Base-by-base conservation (phyloP, 2,888 invertebrate genomes). In the Apantesis nais region DNA sequence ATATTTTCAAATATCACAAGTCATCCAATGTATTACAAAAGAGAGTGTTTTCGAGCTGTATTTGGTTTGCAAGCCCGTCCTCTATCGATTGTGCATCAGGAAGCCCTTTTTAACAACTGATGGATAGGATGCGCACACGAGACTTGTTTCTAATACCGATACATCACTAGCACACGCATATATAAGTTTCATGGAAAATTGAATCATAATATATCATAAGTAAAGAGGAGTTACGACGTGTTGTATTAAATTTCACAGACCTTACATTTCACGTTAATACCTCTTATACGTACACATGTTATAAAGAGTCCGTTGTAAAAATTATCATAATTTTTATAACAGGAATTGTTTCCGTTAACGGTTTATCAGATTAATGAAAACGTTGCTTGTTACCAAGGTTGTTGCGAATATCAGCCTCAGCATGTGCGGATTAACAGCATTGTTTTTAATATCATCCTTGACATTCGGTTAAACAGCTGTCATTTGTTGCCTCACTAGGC, bases 41-140 rank as follows among this genome's bases (percentile, higher is more conserved):
- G 16, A 4, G 1, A 63, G 68, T 64, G 41, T 75, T 74, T 68
- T 73, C 75, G 73, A 62, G 67, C 66, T 73, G 72, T 73, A 75
- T 74, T 72, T 67, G 72, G 82, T 84, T 78, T 74, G 81, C 74
- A 83, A 81, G 86, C 86, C 87, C 88, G 79, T 75, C 74, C 77
- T 83, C 82, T 82, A 89, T 89, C 86, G 89, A 87, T 88, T 85
- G 83, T 81, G 78, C 66, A 52, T 71, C 71, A 61, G 65, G 67
- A 55, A 68, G 65, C 72, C 76, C 72, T 71, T 19, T 5, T 5
- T 67, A 70, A 63, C 74, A 76, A 70, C 74, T 65, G 65, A 75
- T 68, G 76, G 70, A 74, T 68, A 72, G 73, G 76, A 77, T 81
- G 75, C 77, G 71, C 44, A 61, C 52, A 52, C n/a, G n/a, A 2